phyloP scores from a whole-genome alignment of 2,888 invertebrate genomes.

The Ophioninae sp. region DNA sequence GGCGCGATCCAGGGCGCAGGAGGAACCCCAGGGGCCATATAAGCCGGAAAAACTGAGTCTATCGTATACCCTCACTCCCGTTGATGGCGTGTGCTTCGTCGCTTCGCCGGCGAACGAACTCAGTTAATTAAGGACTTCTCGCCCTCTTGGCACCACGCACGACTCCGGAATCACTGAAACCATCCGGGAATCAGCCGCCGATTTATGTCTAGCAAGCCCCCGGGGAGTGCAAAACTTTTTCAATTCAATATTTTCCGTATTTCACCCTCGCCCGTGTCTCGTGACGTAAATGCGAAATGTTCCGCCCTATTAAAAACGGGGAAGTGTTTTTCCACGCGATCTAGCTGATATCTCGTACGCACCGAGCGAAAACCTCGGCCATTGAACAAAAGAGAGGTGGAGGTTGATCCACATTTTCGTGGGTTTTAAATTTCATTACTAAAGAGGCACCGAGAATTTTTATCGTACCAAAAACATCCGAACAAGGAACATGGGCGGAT shows the following conservation, averaged over 20 bases:
- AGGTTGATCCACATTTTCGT: neutral
- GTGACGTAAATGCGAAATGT: constrained; percentile 47
- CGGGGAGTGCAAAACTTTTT: constrained; percentile 49
- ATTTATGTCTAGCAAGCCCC: constrained; percentile 39
- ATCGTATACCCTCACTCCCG: neutral
- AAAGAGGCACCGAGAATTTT: too few relatives aligned
- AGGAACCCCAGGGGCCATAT: constrained; percentile 32
- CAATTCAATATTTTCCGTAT: constrained; percentile 52
- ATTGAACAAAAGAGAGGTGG: neutral
- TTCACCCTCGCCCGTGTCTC: neutral
- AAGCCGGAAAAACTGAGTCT: neutral
- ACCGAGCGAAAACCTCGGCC: too few relatives aligned
- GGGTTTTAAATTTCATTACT: too few relatives aligned
- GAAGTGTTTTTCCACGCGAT: neutral
- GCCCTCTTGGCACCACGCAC: constrained; percentile 42
- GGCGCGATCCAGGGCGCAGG: constrained; percentile 24
- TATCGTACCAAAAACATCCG: neutral
- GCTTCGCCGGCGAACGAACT: constrained; percentile 43
- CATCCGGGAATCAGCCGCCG: constrained; percentile 35
- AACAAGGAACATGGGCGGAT: neutral
- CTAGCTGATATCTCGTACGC: neutral
- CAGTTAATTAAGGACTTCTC: constrained; percentile 60
- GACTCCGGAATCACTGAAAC: constrained; percentile 56
- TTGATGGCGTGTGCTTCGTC: constrained; percentile 35
- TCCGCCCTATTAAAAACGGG: constrained; percentile 34